Conservation (phyloP, 2,888 invertebrate species). For the Microchrysa polita region DNA sequence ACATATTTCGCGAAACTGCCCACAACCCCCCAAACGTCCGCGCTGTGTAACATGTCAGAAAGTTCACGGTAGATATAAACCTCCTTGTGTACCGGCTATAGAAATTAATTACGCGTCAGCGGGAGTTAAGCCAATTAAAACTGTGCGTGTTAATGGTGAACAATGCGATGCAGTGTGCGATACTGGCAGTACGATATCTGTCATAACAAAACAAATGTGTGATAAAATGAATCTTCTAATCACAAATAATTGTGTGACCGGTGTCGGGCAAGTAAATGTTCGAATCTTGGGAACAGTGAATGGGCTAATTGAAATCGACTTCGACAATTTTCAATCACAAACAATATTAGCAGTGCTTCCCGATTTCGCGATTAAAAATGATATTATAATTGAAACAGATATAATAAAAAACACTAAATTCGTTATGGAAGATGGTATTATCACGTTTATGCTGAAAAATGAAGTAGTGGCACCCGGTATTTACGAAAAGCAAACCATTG, state of each 20-base stretch:
- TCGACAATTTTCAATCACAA: background rate
- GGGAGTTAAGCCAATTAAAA: background rate
- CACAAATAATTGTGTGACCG: background rate
- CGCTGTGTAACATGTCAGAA: background rate
- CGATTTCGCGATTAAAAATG: background rate
- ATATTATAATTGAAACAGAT: background rate
- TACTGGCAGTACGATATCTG: background rate
- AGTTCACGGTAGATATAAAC: background rate
- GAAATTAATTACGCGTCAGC: background rate
- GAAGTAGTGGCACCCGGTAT: background rate
- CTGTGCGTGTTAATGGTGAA: background rate
- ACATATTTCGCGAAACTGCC: background rate
- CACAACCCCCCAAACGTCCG: constrained; percentile 13
- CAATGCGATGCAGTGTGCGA: background rate
- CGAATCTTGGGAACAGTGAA: background rate
- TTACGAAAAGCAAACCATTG: background rate
- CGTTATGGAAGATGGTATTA: background rate
- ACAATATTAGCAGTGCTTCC: background rate
- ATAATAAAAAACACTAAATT: background rate
- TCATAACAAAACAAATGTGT: background rate
- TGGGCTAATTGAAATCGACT: background rate
- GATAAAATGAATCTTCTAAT: background rate
- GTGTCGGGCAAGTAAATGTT: background rate
- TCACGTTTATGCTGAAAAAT: background rate
- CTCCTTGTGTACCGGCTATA: background rate